Conservation (phyloP, 2,888 invertebrate species). For the Aphodius granarius region DNA sequence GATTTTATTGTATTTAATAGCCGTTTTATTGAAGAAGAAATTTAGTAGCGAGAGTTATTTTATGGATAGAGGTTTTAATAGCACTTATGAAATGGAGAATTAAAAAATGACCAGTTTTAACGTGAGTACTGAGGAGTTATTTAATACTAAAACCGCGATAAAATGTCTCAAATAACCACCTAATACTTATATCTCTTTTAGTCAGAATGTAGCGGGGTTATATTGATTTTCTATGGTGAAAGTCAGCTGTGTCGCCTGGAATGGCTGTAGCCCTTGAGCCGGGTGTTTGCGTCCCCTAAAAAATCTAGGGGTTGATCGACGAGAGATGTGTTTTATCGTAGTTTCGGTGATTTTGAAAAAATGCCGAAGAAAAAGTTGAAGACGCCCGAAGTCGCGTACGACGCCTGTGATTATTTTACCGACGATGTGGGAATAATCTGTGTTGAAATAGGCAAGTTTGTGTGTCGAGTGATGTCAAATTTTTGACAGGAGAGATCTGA, state of each 20-base stretch:
- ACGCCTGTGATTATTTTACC: conserved; percentile 70
- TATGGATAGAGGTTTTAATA: background rate
- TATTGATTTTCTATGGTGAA: background rate
- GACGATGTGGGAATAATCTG: conserved; percentile 61
- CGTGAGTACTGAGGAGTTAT: background rate
- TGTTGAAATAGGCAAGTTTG: conserved; percentile 20
- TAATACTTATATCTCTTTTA: background rate
- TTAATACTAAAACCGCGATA: background rate
- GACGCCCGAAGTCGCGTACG: conserved; percentile 64
- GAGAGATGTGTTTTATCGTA: background rate
- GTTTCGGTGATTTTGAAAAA: background rate
- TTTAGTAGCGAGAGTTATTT: conserved; percentile 40
- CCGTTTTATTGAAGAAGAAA: conserved; percentile 50
- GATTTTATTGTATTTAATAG: conserved; percentile 48
- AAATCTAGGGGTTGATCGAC: background rate
- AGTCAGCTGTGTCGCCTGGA: background rate
- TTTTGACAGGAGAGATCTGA: background rate
- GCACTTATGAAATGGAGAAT: background rate
- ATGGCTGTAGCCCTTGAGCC: background rate
- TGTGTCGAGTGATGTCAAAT: background rate
- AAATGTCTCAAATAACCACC: background rate
- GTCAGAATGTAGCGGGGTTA: background rate
- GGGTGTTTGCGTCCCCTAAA: background rate
- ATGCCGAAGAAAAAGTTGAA: conserved; percentile 25
- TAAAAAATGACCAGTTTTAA: background rate